Evolutionary conservation across 2,797 vertebrate genomes (phyloP).

Genomic region (Diplodus sargus): DNA sequence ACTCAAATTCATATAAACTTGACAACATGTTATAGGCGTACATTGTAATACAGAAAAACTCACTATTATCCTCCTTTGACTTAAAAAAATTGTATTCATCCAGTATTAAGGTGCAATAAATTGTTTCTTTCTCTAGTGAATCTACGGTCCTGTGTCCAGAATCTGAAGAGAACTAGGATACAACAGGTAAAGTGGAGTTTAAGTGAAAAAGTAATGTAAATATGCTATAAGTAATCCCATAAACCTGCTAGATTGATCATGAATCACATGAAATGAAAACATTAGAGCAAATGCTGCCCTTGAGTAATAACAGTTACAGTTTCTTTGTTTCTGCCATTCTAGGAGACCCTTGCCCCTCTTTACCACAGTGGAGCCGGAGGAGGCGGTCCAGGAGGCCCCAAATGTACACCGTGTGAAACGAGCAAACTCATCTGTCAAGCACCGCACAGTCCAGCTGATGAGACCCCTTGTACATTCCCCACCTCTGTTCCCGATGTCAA

Average conservation of each 20-base stretch:
- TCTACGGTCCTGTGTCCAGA: slow-evolving; percentile 86
- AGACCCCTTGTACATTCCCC: slow-evolving; percentile 64
- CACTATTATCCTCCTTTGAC: neutral
- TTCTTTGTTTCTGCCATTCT: slow-evolving; percentile 22
- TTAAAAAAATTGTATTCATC: slow-evolving; percentile 6
- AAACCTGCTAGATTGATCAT: neutral
- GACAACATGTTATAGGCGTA: no score
- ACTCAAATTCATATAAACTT: no score
- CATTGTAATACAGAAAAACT: no score
- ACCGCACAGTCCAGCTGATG: slow-evolving; percentile 58
- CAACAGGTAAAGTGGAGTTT: slow-evolving; percentile 80
- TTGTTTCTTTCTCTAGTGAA: slow-evolving; percentile 77
- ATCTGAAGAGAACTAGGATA: slow-evolving; percentile 86
- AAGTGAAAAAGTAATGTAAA: neutral
- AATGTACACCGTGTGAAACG: slow-evolving; percentile 75
- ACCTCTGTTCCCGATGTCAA: slow-evolving; percentile 46
- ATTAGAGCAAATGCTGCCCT: neutral
- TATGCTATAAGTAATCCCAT: neutral
- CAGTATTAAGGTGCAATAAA: neutral
- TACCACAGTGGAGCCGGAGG: slow-evolving; percentile 75
- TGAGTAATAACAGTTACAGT: neutral
- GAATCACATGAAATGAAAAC: neutral
- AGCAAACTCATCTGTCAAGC: slow-evolving; percentile 79
- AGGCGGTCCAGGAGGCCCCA: slow-evolving; percentile 60
- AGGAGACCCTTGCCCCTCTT: slow-evolving; percentile 85